These are phyloP conservation scores for Tridacna gigas DNA, from an alignment of 2,888 invertebrate genomes.

Conservation along the genomic window DNA sequence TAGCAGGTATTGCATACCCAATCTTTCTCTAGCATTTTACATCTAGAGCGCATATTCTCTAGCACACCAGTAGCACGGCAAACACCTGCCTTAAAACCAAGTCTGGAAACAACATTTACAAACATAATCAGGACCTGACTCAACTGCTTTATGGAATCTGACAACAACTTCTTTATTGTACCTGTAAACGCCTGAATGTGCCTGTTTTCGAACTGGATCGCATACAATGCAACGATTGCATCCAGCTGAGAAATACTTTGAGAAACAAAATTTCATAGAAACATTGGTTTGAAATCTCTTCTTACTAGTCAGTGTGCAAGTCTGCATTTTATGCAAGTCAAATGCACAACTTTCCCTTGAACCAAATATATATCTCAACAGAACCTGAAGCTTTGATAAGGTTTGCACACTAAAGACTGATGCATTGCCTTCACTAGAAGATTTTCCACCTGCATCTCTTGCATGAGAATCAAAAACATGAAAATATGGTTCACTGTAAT, in stretches of 20 bases:
- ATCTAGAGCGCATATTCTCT: conserved; percentile 17
- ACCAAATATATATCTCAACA: neutral
- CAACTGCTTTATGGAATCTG: neutral
- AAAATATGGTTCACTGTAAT: neutral
- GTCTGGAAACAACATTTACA: conserved; percentile 27
- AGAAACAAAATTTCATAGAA: neutral
- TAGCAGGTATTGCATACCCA: conserved; percentile 35
- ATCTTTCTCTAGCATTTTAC: conserved; percentile 21
- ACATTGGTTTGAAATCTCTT: neutral
- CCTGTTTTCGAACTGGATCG: too few relatives aligned
- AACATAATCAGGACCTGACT: conserved; percentile 27
- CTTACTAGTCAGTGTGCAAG: neutral
- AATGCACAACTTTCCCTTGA: neutral
- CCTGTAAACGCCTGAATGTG: too few relatives aligned
- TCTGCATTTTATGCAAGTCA: neutral
- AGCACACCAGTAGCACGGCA: neutral
- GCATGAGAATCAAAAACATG: neutral
- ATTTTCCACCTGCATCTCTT: neutral
- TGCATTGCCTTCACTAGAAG: neutral
- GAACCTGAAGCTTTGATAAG: neutral
- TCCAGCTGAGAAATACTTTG: neutral
- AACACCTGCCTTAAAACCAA: conserved; percentile 19
- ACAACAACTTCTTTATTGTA: too few relatives aligned
- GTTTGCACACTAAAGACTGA: neutral
- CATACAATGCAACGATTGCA: neutral